Percentiles rank a stretch among this genome's conserved stretches.
These are phyloP conservation scores for Microchrysa polita DNA, from an alignment of 2,888 invertebrate species.

Conservation along the genomic window DNA sequence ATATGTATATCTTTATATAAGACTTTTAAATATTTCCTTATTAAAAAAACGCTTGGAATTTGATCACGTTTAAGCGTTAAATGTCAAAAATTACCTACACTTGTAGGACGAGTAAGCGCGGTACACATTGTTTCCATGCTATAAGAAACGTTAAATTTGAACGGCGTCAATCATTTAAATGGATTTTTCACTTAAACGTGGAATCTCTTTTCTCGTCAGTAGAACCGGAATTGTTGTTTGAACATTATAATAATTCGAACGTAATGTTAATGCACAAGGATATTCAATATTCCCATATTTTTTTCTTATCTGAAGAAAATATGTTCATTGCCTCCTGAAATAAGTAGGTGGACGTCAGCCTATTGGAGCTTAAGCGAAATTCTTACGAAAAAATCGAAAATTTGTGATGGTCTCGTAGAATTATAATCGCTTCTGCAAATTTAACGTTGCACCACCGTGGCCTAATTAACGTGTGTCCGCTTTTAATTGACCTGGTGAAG, in stretches of 20 bases:
- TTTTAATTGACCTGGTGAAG: constrained; percentile 33
- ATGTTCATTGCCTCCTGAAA: no score
- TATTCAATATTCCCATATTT: constrained; percentile 15
- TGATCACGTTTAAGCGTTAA: constrained; percentile 18
- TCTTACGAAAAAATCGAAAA: neutral
- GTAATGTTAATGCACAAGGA: neutral
- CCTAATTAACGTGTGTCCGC: constrained; percentile 41
- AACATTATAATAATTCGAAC: neutral
- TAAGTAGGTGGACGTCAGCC: no score
- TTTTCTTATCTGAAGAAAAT: no score
- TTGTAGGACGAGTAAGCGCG: neutral
- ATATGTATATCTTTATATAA: no score
- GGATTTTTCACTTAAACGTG: constrained; percentile 7
- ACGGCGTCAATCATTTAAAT: constrained; percentile 22
- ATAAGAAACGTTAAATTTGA: neutral
- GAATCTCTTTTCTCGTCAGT: neutral
- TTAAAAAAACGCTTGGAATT: neutral
- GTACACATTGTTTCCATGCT: neutral
- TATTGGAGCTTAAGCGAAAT: neutral
- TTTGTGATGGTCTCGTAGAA: neutral
- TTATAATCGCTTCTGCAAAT: constrained; percentile 11
- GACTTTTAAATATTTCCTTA: neutral
- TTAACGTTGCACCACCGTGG: neutral
- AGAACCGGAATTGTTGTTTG: neutral
- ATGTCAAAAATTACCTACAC: neutral